Base-by-base conservation (phyloP, 2,888 invertebrate genomes). In the Diaphora mendica region DNA sequence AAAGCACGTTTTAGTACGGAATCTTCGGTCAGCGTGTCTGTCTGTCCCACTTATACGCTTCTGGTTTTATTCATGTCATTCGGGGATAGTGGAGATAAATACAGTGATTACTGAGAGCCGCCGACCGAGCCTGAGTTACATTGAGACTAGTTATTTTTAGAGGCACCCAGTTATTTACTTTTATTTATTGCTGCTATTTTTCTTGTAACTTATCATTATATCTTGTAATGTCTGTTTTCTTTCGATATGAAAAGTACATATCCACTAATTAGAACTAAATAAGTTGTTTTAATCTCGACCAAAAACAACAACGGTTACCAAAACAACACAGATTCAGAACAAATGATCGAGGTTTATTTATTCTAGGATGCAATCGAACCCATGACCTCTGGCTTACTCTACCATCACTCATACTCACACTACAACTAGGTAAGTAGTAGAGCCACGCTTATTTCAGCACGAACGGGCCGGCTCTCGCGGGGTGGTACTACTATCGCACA, bases 11-110 rank as follows among this genome's bases (percentile, higher is more conserved):
- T 62, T 30, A 7, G 51, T 68, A 30, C 51, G 23, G 48, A 68
- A 51, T 33, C n/a, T 51, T 35, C n/a, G 17, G n/a, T 59, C 26
- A 35, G 59, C n/a, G 39, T 55, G 17, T n/a, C 23, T n/a, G n/a
- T 55, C 26, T 55, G 59, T 17, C 20, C 59, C 26, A 39, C 23
- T 69, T 26, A 55, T 26, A 35, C n/a, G n/a, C 39, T 17, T 35
- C 26, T 69, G 55, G 68, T 69, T 26, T 59, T 39, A 69, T 55
- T 55, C 33, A 26, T 69, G 68, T 59, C 39, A n/a, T 59, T 55
- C 39, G n/a, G 15, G 35, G 35, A 11, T 11, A n/a, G 23, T 23
- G n/a, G n/a, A 8, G 51, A 69, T 59, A 55, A 59, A 35, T 55
- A 69, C 59, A 59, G 39, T 69, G 9, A 59, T 69, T 69, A 69